Base-by-base conservation (phyloP, 2,888 invertebrate genomes). In the Agriopis marginaria region DNA sequence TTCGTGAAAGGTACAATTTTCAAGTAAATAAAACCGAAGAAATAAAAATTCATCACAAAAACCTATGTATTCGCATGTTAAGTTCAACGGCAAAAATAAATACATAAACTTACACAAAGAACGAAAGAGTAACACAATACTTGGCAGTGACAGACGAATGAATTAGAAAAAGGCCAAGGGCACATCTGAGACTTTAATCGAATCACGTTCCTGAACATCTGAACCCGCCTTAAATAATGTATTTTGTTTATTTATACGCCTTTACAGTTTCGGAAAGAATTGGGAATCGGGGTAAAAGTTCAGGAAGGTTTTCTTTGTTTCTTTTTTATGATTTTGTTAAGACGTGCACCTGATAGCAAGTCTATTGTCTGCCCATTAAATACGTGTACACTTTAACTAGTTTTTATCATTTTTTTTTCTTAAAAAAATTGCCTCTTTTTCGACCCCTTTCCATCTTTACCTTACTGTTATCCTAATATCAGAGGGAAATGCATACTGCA, bases 141-240 rank as follows among this genome's bases (percentile, higher is more conserved):
- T 70, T 70, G 66, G 47, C 66, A 53, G 53, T 62, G 65, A 65
- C 61, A 66, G 62, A 45, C 65, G 63, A 66, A 70, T 63, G 70
- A 66, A 70, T 66, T 70, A 66, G 58, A 40, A 42, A 66, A 54
- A 59, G 63, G 59, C 70, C 70, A 70, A 70, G 66, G 70, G 63
- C 70, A 66, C 59, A 70, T 70, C 70, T 63, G 70, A 63, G 62
- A 50, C 70, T 63, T 66, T 70, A 70, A 70, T 70, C 66, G 70
- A 70, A 70, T 70, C 70, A 70, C 70, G 70, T 70, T 66, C 32
- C 44, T 17, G 59, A 66, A 54, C 70, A 70, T 70, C 70, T 70
- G 70, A 70, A 66, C 70, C 70, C 70, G 49, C 63, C 69, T 59
- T 70, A 70, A 70, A 70, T 65, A 69, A 69, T 70, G 66, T 70